A percentile compares a stretch with the other conserved stretches of the same genome.
These are phyloP conservation scores for Caenorhabditis panamensis DNA, from an alignment of 2,888 invertebrate genomes.

Conservation along the genomic window DNA sequence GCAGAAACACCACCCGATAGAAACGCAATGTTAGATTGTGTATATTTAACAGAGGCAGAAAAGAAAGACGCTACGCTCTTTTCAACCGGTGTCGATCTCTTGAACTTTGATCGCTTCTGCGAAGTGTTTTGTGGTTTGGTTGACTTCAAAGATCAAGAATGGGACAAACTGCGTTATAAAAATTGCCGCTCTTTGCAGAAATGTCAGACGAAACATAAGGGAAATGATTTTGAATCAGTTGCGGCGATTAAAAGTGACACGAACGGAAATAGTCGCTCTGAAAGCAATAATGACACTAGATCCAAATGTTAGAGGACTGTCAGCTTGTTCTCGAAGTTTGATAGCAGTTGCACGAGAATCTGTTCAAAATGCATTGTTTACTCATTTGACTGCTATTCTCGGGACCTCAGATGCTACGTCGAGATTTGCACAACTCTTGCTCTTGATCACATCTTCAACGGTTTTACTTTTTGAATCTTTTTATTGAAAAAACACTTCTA, in stretches of 20 bases:
- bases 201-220: constrained; percentile 62
- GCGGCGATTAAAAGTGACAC: constrained; percentile 66
- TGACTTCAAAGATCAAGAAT: constrained; percentile 40
- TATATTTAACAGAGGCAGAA: constrained; percentile 19
- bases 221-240: constrained; percentile 66
- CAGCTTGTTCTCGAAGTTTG: constrained; percentile 38
- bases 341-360: constrained; percentile 70
- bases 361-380: constrained; percentile 77
- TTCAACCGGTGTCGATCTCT: constrained; percentile 51
- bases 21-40: constrained; percentile 21
- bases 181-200: constrained; percentile 60
- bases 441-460: constrained; percentile 75
- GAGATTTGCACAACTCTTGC: constrained; percentile 75
- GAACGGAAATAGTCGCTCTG: constrained; percentile 75
- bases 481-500: constrained; percentile 1
- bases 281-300: constrained; percentile 80
- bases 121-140: constrained; percentile 52
- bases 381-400: constrained; percentile 65
- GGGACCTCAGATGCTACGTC: constrained; percentile 69
- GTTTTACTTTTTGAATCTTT: constrained; percentile 54
- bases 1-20: constrained; percentile 43
- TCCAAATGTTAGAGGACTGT: constrained; percentile 71
- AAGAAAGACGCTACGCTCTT: constrained; percentile 30
- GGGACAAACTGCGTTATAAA: too few relatives aligned
- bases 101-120: constrained; percentile 56